Percentiles rank a stretch among this genome's conserved stretches.
Evolutionary conservation across 2,888 invertebrate species (phyloP).

Genomic region (Epiblema foenella): DNA sequence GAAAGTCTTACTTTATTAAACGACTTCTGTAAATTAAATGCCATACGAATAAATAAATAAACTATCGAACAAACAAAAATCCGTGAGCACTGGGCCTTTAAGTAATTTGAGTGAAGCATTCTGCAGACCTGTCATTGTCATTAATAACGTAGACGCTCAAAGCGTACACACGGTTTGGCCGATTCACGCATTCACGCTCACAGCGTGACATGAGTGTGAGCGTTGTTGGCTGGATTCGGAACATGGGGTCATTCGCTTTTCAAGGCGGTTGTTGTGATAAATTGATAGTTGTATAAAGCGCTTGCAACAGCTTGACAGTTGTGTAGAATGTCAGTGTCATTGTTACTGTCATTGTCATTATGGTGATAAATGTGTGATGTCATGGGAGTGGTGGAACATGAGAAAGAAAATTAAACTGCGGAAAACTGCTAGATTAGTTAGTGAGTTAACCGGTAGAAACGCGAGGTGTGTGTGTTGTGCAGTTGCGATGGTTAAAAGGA

Average conservation of each 20-base stretch:
- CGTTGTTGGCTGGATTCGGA: too few relatives aligned
- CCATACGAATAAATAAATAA: too few relatives aligned
- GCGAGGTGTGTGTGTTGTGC: background rate
- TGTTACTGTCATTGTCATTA: slow-evolving; percentile 8
- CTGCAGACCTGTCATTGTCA: too few relatives aligned
- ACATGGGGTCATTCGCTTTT: too few relatives aligned
- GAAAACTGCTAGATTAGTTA: slow-evolving; percentile 29
- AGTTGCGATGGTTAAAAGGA: slow-evolving; percentile 6
- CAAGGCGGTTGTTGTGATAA: too few relatives aligned
- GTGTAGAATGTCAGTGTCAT: slow-evolving; percentile 6
- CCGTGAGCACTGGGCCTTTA: background rate
- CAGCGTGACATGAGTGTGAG: too few relatives aligned
- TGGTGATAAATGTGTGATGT: slow-evolving; percentile 23
- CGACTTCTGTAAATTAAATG: too few relatives aligned
- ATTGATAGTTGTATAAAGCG: background rate
- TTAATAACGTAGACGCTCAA: too few relatives aligned
- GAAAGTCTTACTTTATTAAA: too few relatives aligned
- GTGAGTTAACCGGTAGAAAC: background rate
- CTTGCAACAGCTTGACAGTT: background rate
- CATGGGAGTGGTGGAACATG: slow-evolving; percentile 34
- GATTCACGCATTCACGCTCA: too few relatives aligned
- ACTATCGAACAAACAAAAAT: background rate
- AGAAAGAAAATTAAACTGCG: slow-evolving; percentile 31
- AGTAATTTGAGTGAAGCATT: background rate
- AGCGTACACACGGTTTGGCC: too few relatives aligned